Evolutionary conservation across 2,113 vertebrate genomes (phyloP), one percentile per base, ranked within the genome.

Genomic region (Leucoraja erinaceus): DNA sequence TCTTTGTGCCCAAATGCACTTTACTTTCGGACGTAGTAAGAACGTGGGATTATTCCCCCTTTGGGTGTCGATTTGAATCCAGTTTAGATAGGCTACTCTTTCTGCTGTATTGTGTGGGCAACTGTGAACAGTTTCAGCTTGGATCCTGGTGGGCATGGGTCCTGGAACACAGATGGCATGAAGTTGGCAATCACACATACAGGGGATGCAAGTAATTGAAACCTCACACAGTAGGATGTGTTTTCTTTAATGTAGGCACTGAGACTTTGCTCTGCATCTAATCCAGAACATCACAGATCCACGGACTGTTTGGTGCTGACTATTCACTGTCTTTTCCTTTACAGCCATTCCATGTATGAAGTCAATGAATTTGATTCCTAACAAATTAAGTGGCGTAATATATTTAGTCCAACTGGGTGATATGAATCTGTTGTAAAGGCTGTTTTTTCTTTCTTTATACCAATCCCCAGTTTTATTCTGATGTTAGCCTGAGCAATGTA

Each of bases 91-190:
- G 28, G n/a, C n/a, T n/a, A 31, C 83, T 16, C 28, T 63, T 88
- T 63, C 28, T 88, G 59, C 56, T 61, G 61, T 12, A 88, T 61
- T 86, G 56, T n/a, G n/a, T 11, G 63, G 83, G 61, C 83, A 18
- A 31, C 59, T 33, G 83, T 31, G 59, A 31, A 31, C 28, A 88
- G 59, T 88, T 63, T 88, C 4, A 88, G n/a, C 56, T 11, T 59
- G 63, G 59, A 63, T 88, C 28, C 59, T 88, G 1, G 12, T 88
- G 83, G 83, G 83, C 83, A 88, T 88, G 59, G 83, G 83, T 63
- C 59, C 59, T 88, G 83, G 59, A 61, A 66, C 81, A 84, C 83
- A 88, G 83, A 88, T 88, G 83, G 83, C 59, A 88, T 88, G 83
- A 88, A 63, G 31, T 12, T 88, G 83, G 59, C 59, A 66, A 28